Conservation (phyloP, 1,140 invertebrate genomes). For the Nephila pilipes region DNA sequence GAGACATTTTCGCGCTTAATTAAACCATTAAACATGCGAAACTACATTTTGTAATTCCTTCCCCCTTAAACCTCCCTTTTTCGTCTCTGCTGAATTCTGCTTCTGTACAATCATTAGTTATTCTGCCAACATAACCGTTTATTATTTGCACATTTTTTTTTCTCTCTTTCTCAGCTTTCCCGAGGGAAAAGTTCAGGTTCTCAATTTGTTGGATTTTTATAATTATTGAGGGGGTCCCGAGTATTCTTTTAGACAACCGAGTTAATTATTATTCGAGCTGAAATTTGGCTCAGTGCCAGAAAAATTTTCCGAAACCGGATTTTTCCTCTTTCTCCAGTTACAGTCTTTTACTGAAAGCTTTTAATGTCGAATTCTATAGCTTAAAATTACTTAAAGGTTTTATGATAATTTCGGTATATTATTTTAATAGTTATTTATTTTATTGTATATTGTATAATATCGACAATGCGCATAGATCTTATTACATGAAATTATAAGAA, state of each 20-base stretch:
- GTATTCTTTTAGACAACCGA: slow-evolving; percentile 59
- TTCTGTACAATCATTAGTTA: slow-evolving; percentile 57
- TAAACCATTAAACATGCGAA: slow-evolving; percentile 58
- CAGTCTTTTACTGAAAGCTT: neutral
- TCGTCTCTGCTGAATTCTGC: slow-evolving; percentile 7
- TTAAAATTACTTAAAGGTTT: neutral
- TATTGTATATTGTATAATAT: too few relatives aligned
- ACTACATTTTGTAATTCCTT: slow-evolving; percentile 50
- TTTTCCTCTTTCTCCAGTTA: neutral
- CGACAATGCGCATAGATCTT: too few relatives aligned
- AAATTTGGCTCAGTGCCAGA: slow-evolving; percentile 28
- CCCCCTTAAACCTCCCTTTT: neutral
- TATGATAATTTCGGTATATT: too few relatives aligned
- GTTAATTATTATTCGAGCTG: slow-evolving; percentile 50
- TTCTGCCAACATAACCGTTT: slow-evolving; percentile 52
- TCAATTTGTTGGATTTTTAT: slow-evolving; percentile 61
- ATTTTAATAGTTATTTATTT: too few relatives aligned
- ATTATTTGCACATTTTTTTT: slow-evolving; percentile 37
- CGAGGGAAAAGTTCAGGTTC: slow-evolving; percentile 11
- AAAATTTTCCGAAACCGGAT: slow-evolving; percentile 16
- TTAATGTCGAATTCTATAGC: slow-evolving; percentile 38
- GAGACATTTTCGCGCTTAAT: slow-evolving; percentile 60
- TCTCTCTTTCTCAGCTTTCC: neutral
- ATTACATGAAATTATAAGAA: too few relatives aligned
- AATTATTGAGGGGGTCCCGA: slow-evolving; percentile 32